These are phyloP conservation scores for Solea solea DNA, from an alignment of 2,113 vertebrate genomes.

Conservation along the genomic window DNA sequence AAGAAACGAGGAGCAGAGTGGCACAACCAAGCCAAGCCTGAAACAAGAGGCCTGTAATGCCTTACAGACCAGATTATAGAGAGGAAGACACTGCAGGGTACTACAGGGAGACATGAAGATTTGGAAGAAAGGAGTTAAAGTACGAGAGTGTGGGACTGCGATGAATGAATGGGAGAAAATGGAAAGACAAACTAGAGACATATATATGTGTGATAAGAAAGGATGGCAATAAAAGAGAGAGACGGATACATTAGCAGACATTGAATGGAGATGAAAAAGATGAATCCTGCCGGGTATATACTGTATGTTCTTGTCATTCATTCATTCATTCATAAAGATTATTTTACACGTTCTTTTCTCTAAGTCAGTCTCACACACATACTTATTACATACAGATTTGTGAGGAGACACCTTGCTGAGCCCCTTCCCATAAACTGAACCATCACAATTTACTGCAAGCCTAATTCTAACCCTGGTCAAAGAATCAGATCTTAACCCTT, in stretches of 20 bases:
- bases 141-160: conserved; percentile 13
- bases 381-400: too few relatives aligned
- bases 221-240: neutral
- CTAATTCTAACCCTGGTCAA: too few relatives aligned
- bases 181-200: neutral
- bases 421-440: too few relatives aligned
- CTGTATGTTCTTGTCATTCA: too few relatives aligned
- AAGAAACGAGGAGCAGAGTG: conserved; percentile 53
- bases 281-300: too few relatives aligned
- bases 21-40: conserved; percentile 63
- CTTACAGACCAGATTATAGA: conserved; percentile 47
- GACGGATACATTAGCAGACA: neutral
- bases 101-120: conserved; percentile 28
- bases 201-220: neutral
- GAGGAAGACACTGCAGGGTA: conserved; percentile 11
- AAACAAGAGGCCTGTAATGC: conserved; percentile 59
- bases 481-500: too few relatives aligned
- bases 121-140: neutral
- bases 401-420: too few relatives aligned
- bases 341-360: too few relatives aligned
- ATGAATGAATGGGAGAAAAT: neutral
- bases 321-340: too few relatives aligned
- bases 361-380: too few relatives aligned
- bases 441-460: too few relatives aligned
- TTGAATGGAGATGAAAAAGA: too few relatives aligned